phyloP scores from a whole-genome alignment of 2,797 vertebrate genomes.

The Psittacula derbiana region DNA sequence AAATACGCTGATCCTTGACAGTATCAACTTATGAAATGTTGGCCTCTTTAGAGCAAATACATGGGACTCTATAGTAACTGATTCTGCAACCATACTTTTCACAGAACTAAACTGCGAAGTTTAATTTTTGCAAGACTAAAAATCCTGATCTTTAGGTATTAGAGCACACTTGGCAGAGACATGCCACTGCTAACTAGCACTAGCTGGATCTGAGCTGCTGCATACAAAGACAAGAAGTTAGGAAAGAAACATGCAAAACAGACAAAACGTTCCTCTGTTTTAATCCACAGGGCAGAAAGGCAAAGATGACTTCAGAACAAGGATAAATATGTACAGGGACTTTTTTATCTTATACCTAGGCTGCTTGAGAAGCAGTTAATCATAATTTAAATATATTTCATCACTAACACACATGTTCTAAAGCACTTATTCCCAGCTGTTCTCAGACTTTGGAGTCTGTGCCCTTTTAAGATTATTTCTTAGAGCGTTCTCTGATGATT shows the following conservation, averaged over 20 bases:
- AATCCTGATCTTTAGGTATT: background rate
- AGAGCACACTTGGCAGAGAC: background rate
- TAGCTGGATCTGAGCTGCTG: background rate
- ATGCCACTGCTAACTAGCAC: background rate
- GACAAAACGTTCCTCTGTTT: background rate
- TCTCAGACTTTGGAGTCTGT: background rate
- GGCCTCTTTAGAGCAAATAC: background rate
- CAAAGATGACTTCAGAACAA: background rate
- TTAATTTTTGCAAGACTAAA: background rate
- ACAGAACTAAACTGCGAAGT: background rate
- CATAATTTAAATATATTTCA: background rate
- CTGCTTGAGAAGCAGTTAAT: constrained; percentile 18
- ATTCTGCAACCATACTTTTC: background rate
- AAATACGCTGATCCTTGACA: background rate
- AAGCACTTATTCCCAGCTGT: constrained; percentile 19
- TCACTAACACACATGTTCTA: background rate
- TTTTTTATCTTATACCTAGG: background rate
- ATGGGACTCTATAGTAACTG: background rate
- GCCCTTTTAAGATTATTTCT: constrained; percentile 17
- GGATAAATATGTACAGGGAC: background rate
- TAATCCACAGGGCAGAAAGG: background rate
- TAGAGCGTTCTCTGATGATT: constrained; percentile 39
- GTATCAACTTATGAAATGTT: background rate
- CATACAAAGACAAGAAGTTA: background rate
- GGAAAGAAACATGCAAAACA: background rate